These are phyloP conservation scores for Oxyruncus cristatus DNA, from an alignment of 2,113 vertebrate genomes.

Conservation along the genomic window DNA sequence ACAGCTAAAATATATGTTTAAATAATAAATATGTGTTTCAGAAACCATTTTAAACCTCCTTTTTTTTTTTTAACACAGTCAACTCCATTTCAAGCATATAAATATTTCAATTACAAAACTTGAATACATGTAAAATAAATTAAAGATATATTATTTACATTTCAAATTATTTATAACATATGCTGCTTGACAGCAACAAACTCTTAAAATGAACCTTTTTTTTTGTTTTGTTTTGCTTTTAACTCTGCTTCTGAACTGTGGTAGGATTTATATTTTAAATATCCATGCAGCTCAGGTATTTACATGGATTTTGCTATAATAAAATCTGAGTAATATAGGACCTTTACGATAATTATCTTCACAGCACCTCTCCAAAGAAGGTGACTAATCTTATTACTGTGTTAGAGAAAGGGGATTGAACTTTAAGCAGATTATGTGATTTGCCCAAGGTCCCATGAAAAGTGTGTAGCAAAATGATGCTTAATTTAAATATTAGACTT, in stretches of 20 bases:
- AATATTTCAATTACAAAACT: slow-evolving; percentile 71
- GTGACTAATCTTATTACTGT: slow-evolving; percentile 49
- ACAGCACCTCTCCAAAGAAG: slow-evolving; percentile 32
- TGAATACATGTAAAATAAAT: slow-evolving; percentile 67
- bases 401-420: slow-evolving; percentile 25
- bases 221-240: neutral
- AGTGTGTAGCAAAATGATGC: slow-evolving; percentile 22
- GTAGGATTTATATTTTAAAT: slow-evolving; percentile 24
- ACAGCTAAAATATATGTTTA: slow-evolving; percentile 68
- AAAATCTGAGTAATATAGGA: slow-evolving; percentile 34
- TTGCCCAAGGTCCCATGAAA: slow-evolving; percentile 15
- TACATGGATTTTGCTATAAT: slow-evolving; percentile 2
- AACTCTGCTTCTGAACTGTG: neutral
- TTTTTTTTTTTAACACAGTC: slow-evolving; percentile 66
- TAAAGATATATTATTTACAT: slow-evolving; percentile 67
- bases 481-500: slow-evolving; percentile 30
- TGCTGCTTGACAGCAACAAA: slow-evolving; percentile 24
- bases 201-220: neutral
- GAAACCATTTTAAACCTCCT: slow-evolving; percentile 63
- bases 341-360: slow-evolving; percentile 7
- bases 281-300: slow-evolving; percentile 16
- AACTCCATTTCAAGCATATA: slow-evolving; percentile 65
- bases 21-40: slow-evolving; percentile 69
- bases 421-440: slow-evolving; percentile 22
- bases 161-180: slow-evolving; percentile 64